Conservation (phyloP, 2,113 vertebrate genomes). For the Anoura caudifer region DNA sequence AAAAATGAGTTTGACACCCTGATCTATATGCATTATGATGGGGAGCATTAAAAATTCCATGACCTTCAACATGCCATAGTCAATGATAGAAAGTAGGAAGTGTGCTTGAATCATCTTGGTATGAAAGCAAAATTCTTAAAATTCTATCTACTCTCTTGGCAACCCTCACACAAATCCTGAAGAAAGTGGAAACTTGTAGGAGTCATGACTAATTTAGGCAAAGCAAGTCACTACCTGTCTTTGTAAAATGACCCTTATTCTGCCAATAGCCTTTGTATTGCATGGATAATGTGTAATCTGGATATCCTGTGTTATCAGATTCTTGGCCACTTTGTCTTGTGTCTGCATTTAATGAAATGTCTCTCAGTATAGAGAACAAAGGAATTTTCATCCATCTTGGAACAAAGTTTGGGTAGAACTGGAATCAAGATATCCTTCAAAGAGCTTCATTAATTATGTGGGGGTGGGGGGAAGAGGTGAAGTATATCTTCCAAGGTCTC, state of each 20-base stretch:
- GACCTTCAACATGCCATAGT: background rate
- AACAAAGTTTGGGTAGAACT: background rate
- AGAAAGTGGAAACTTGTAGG: background rate
- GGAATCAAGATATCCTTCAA: background rate
- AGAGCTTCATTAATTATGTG: background rate
- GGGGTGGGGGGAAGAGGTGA: background rate
- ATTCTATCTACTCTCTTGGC: background rate
- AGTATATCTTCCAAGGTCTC: background rate
- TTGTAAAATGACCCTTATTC: background rate
- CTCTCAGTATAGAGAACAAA: background rate
- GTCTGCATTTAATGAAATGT: background rate
- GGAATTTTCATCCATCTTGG: background rate
- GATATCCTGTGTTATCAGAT: rapidly evolving
- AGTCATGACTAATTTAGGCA: background rate
- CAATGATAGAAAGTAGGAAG: background rate
- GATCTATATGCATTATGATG: background rate
- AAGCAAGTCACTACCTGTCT: background rate
- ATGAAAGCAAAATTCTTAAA: slow-evolving; percentile 1
- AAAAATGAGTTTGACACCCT: no score
- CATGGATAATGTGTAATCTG: no score
- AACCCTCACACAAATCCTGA: background rate
- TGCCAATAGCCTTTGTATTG: background rate
- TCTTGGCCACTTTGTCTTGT: background rate
- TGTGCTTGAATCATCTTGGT: background rate
- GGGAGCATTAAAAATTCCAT: background rate